Base-by-base conservation (phyloP, 1,140 invertebrate genomes). In the Dolichoris vasculosae region DNA sequence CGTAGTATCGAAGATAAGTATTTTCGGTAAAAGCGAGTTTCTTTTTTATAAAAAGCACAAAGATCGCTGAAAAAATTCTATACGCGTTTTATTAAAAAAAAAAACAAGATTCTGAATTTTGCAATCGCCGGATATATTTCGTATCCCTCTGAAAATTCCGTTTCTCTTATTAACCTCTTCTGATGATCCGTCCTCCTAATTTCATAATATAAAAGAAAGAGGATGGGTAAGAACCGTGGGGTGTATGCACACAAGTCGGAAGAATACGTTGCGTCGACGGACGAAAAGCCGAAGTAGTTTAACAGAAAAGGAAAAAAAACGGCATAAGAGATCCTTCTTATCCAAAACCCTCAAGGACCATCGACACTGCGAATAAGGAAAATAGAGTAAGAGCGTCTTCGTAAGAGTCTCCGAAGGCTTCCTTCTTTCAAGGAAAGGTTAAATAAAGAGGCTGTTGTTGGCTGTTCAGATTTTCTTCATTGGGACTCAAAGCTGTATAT, bases 361-460 rank as follows among this genome's bases (percentile, higher is more conserved):
- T 86, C 79, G 71, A 51, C 43, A 67, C 55, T 4, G 40, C 55
- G 69, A 51, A 67, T 23, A 67, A 77, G 48, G 2, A 71, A 77
- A 51, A 43, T 30, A 55, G 75, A 30, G 73, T 48, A 76, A 76
- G 30, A 77, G 75, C 15, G 15, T 43, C 46, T 51, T 77, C 30
- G 64, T 38, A 51, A 48, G 26, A 30, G 71, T 85, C 77, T 85
- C 67, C 67, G 30, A 75, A 67, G 69, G 43, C 23, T 64, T 67
- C 26, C 40, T 63, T 23, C 40, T 64, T 59, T 78, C 51, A 82
- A 71, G 67, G 40, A 77, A 40, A 79, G 73, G n/a, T 76, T 85
- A 81, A 85, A 85, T 81, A 85, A 84, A 63, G 59, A 67, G 59
- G 9, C 76, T 82, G 79, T 86, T 83, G 85, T 86, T 83, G 81